Percentiles rank a stretch among this genome's conserved stretches.
Conservation (phyloP, 2,113 vertebrate genomes). For the Mellivora capensis region DNA sequence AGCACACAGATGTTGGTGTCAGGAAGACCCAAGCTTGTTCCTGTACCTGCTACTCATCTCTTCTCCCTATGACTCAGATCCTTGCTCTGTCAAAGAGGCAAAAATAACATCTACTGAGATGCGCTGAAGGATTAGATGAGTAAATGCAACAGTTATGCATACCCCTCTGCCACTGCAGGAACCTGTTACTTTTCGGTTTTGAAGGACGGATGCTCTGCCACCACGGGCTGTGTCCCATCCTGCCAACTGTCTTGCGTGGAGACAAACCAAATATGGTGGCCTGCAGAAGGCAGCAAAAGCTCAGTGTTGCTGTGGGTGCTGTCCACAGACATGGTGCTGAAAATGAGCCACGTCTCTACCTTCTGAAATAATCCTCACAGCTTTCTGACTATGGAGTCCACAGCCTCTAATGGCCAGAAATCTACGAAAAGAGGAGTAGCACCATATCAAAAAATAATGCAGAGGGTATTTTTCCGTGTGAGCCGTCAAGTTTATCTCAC, state of each 20-base stretch:
- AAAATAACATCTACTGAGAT: not conserved
- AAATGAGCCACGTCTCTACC: not conserved
- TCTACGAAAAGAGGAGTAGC: not conserved
- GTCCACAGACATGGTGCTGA: conserved; percentile 1
- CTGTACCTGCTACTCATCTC: not conserved
- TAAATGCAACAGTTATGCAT: not conserved
- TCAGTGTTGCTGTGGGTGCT: not conserved
- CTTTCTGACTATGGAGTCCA: not conserved
- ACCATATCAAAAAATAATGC: not conserved
- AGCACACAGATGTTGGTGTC: not conserved
- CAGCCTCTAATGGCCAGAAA: not conserved
- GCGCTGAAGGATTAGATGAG: not conserved
- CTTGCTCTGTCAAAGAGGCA: not conserved
- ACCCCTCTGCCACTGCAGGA: not conserved
- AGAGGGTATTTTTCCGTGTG: not conserved
- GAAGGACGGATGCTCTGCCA: not conserved
- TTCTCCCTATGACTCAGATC: not conserved
- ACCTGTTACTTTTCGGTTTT: not conserved
- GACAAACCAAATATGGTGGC: not conserved
- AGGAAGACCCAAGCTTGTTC: not conserved
- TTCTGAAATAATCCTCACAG: not conserved
- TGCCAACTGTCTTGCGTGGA: not conserved
- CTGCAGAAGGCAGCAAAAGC: not conserved
- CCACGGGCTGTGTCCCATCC: not conserved
- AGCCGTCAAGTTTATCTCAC: not conserved